Conservation (phyloP, 2,113 vertebrate species). For the Takifugu bimaculatus region DNA sequence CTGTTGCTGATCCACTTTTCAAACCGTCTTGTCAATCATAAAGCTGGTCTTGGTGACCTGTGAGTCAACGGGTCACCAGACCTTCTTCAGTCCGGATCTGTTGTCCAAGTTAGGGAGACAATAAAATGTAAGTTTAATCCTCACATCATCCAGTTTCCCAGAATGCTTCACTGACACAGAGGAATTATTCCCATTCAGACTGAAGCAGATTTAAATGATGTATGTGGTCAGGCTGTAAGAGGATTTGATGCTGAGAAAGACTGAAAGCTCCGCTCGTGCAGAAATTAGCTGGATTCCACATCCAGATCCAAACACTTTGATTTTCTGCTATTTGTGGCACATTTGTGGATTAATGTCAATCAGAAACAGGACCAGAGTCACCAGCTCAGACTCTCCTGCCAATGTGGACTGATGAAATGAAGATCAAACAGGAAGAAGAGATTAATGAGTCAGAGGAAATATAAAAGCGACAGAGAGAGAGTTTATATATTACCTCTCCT, state of each 20-base stretch:
- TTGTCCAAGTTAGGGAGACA: slow-evolving; percentile 21
- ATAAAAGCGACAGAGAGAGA: too few species aligned
- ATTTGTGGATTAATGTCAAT: neutral
- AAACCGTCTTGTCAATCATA: neutral
- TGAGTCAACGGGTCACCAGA: too few species aligned
- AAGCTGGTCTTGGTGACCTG: too few species aligned
- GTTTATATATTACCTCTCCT: too few species aligned
- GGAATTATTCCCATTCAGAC: slow-evolving; percentile 11
- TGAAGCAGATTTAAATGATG: slow-evolving; percentile 26
- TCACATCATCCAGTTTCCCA: slow-evolving; percentile 44
- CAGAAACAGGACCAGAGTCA: neutral
- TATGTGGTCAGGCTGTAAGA: slow-evolving; percentile 67
- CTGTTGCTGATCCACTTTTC: too few species aligned
- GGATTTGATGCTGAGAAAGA: slow-evolving; percentile 72
- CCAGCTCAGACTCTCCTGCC: neutral
- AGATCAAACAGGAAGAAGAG: too few species aligned
- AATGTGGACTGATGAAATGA: too few species aligned
- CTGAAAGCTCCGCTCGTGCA: slow-evolving; percentile 40
- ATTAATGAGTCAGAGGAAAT: too few species aligned
- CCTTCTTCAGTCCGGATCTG: neutral
- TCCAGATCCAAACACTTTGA: neutral
- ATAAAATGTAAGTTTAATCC: slow-evolving; percentile 42
- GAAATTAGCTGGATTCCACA: slow-evolving; percentile 51
- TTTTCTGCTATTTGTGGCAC: neutral
- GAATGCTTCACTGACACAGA: slow-evolving; percentile 22